These are phyloP conservation scores for Epizoanthus fatuus DNA, from an alignment of 92 coral and sea anemone genomes.

Conservation along the genomic window DNA sequence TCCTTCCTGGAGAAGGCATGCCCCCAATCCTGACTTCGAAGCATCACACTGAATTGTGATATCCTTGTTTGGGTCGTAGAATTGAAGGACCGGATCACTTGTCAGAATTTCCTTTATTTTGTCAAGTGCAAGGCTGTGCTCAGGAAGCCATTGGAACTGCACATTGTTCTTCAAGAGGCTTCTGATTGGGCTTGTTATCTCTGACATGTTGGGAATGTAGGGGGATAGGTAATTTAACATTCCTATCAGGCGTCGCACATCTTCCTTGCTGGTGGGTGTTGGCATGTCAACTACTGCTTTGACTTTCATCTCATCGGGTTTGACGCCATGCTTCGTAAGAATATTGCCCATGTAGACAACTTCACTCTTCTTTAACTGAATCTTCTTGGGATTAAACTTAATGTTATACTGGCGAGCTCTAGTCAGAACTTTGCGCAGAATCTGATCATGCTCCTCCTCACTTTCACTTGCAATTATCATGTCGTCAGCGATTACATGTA, in stretches of 20 bases:
- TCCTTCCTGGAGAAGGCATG: conserved; percentile 7
- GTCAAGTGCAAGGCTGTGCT: conserved; percentile 13
- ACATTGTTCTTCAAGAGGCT: conserved; percentile 32
- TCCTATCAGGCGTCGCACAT: conserved; percentile 26
- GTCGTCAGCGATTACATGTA: conserved; percentile 57
- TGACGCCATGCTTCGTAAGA: not conserved
- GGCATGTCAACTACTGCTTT: conserved; percentile 22
- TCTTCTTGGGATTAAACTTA: not conserved
- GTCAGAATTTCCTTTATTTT: not conserved
- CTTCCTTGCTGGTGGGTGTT: conserved; percentile 8
- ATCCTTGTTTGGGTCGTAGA: conserved; percentile 3
- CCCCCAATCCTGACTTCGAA: conserved; percentile 13
- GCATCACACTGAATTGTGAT: conserved; percentile 28
- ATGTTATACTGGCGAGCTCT: not conserved
- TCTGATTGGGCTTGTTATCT: conserved; percentile 26
- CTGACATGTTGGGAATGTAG: conserved; percentile 26
- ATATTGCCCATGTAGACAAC: not conserved
- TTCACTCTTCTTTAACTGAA: conserved; percentile 3
- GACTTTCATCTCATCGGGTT: not conserved
- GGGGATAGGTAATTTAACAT: conserved; percentile 18
- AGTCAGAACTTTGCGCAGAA: not conserved
- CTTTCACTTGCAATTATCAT: conserved; percentile 53
- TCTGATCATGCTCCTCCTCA: conserved; percentile 56
- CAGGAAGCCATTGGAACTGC: conserved; percentile 14
- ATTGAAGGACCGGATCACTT: conserved; percentile 11